phyloP scores from a whole-genome alignment of 2,113 vertebrate species.

The Bostrychus sinensis region DNA sequence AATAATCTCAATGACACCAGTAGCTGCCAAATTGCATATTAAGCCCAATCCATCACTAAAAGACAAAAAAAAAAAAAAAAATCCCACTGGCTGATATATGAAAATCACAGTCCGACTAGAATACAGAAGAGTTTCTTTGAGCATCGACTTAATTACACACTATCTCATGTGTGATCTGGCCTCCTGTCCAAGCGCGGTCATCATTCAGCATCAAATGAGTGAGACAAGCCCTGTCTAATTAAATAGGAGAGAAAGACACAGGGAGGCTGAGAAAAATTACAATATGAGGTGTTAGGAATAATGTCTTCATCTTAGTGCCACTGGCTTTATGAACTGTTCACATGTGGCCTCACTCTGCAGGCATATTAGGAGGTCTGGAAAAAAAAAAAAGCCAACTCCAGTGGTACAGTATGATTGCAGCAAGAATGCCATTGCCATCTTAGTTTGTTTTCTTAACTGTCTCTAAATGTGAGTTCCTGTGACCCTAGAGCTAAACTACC shows the following conservation, averaged over 20 bases:
- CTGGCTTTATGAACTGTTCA: constrained; percentile 44
- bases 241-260: constrained; percentile 44
- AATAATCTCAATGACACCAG: constrained; percentile 60
- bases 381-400: not conserved
- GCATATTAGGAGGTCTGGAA: constrained; percentile 24
- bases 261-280: constrained; percentile 35
- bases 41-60: constrained; percentile 61
- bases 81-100: constrained; percentile 55
- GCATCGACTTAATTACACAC: constrained; percentile 60
- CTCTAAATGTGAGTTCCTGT: no score
- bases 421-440: no score
- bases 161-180: constrained; percentile 63
- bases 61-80: constrained; percentile 39
- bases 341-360: constrained; percentile 17
- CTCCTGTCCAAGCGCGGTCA: constrained; percentile 32
- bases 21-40: constrained; percentile 63
- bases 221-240: constrained; percentile 61
- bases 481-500: no score
- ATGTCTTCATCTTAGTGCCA: constrained; percentile 44
- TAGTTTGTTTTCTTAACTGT: no score
- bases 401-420: not conserved
- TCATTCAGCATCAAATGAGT: constrained; percentile 56
- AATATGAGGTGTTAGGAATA: constrained; percentile 41
- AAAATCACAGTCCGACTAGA: constrained; percentile 49
- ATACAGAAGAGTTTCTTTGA: constrained; percentile 53